phyloP scores from a whole-genome alignment of 2,888 invertebrate genomes.

The Mycalesis mineus region DNA sequence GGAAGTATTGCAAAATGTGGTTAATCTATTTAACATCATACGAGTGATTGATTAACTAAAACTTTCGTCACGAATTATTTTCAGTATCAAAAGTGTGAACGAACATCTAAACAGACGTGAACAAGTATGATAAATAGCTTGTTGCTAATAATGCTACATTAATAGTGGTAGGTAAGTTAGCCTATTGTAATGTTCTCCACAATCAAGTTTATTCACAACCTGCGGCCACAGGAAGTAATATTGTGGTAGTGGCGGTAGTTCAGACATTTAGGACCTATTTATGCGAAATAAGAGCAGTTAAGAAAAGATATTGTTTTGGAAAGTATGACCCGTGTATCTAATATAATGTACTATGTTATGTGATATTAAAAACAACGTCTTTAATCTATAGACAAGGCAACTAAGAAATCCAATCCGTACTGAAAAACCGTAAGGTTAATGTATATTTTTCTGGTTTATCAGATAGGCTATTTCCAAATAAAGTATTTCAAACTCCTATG shows the following conservation, averaged over 20 bases:
- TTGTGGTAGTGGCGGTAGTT: neutral
- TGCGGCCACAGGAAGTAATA: neutral
- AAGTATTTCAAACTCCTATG: no score
- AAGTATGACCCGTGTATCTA: no score
- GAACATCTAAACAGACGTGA: slow-evolving; percentile 18
- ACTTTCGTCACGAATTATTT: slow-evolving; percentile 22
- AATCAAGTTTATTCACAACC: neutral
- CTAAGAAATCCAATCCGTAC: no score
- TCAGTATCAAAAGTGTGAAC: slow-evolving; percentile 18
- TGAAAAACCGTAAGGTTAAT: no score
- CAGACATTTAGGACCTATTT: no score
- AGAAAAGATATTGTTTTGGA: no score
- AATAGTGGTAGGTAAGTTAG: neutral
- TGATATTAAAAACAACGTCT: no score
- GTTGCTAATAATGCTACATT: neutral
- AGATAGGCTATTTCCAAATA: no score
- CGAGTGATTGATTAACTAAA: slow-evolving; percentile 16
- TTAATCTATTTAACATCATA: neutral
- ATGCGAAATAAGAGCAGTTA: no score
- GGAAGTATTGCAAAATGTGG: neutral
- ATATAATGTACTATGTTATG: no score
- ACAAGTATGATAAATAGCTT: slow-evolving; percentile 25
- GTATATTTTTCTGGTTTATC: no score
- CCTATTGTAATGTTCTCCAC: neutral
- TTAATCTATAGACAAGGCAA: no score